Evolutionary conservation across 2,797 vertebrate species (phyloP).

Genomic region (Lacerta agilis): DNA sequence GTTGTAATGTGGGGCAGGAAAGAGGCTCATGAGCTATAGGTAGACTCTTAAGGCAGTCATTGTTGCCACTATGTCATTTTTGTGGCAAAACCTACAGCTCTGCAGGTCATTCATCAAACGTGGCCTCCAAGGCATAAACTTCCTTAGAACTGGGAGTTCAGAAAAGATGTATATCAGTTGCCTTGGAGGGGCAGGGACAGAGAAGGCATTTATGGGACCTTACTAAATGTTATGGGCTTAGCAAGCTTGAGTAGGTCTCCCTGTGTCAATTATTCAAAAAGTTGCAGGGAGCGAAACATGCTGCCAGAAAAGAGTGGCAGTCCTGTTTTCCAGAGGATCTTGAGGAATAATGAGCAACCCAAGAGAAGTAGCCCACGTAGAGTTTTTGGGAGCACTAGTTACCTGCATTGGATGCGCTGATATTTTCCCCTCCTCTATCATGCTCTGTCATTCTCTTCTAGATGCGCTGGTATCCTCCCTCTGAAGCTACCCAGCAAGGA

Average conservation of each 20-base stretch:
- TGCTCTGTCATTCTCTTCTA: constrained; percentile 77
- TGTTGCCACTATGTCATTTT: background rate
- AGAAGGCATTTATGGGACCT: background rate
- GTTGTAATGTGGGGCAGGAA: background rate
- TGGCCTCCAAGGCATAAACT: background rate
- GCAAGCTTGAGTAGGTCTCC: background rate
- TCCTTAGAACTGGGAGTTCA: background rate
- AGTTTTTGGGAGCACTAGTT: background rate
- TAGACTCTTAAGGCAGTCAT: too few species aligned
- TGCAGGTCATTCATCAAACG: background rate
- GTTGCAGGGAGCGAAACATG: background rate
- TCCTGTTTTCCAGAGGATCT: background rate
- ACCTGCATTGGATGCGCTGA: too few species aligned
- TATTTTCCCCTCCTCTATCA: constrained; percentile 24
- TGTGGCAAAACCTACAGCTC: background rate
- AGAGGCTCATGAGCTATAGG: background rate
- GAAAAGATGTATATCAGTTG: background rate
- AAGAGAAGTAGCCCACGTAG: background rate
- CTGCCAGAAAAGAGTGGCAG: too few species aligned
- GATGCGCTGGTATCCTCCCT: constrained; percentile 99
- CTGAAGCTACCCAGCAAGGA: constrained; percentile 95
- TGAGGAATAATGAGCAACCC: background rate
- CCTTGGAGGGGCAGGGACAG: background rate
- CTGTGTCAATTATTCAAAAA: background rate
- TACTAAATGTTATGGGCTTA: background rate